Evolutionary conservation across 2,888 invertebrate species (phyloP).

Genomic region (Cerastis leucographa): DNA sequence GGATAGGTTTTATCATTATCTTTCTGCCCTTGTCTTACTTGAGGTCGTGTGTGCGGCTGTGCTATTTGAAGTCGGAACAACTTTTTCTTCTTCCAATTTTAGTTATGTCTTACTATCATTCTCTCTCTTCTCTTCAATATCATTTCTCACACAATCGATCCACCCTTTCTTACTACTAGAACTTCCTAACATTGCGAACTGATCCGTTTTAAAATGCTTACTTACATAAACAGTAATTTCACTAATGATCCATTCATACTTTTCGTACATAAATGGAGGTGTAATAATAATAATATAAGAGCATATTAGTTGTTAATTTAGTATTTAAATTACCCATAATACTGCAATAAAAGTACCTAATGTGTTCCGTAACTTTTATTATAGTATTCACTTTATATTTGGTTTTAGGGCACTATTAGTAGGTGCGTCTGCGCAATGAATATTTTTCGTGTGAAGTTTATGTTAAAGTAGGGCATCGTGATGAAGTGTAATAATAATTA

Average conservation of each 20-base stretch:
- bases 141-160: neutral
- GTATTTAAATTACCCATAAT: conserved; percentile 54
- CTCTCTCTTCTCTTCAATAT: neutral
- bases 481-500: conserved; percentile 38
- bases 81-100: neutral
- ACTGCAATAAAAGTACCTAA: conserved; percentile 38
- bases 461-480: conserved; percentile 32
- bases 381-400: conserved; percentile 39
- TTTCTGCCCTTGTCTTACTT: no score
- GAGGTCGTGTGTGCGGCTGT: no score
- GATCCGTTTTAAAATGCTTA: conserved; percentile 4
- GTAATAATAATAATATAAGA: conserved; percentile 35
- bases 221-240: conserved; percentile 8
- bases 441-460: conserved; percentile 28
- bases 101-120: neutral
- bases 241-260: neutral
- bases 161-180: neutral
- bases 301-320: conserved; percentile 43
- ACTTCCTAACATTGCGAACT: neutral
- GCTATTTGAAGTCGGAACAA: neutral
- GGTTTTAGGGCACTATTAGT: conserved; percentile 55
- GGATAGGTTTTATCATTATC: neutral
- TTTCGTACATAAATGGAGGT: conserved; percentile 31
- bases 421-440: conserved; percentile 9
- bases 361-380: conserved; percentile 54